phyloP scores from a whole-genome alignment of 2,797 vertebrate genomes.

The Sebastes cheni region DNA sequence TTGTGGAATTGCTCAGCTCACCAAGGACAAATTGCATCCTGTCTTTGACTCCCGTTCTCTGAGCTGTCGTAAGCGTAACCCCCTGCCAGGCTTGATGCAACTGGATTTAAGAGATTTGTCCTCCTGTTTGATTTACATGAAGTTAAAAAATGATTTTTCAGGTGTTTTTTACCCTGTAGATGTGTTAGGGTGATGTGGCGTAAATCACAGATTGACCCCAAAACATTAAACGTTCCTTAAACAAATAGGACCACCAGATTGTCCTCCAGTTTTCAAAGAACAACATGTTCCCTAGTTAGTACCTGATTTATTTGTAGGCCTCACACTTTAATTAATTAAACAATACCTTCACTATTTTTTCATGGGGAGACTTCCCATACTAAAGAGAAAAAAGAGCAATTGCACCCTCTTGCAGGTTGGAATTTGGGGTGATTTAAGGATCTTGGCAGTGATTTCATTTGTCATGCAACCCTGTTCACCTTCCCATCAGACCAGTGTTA shows the following conservation, averaged over 20 bases:
- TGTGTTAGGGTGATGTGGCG: not conserved
- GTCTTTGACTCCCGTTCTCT: constrained; percentile 28
- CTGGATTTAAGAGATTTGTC: constrained; percentile 20
- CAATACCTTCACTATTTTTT: not conserved
- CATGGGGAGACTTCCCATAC: not conserved
- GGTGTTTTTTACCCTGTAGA: not conserved
- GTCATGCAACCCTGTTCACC: not conserved
- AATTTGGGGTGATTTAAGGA: not conserved
- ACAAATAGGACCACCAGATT: not conserved
- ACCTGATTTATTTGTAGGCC: not conserved
- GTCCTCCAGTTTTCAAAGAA: not conserved
- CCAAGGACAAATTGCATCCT: constrained; percentile 38
- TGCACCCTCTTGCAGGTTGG: not conserved
- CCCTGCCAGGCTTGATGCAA: constrained; percentile 12
- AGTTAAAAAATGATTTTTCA: not conserved
- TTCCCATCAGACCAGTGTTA: not conserved
- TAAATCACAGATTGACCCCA: not conserved
- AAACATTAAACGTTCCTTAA: not conserved
- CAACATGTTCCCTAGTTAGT: not conserved
- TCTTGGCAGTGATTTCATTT: not conserved
- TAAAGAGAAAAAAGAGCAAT: not conserved
- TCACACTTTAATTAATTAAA: not conserved
- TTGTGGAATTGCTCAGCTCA: constrained; percentile 46
- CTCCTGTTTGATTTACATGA: not conserved
- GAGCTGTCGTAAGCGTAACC: constrained; percentile 29